Evolutionary conservation across 2,797 vertebrate genomes (phyloP), one percentile per base, ranked within the genome.

Genomic region (Odontamblyopus rebecca): DNA sequence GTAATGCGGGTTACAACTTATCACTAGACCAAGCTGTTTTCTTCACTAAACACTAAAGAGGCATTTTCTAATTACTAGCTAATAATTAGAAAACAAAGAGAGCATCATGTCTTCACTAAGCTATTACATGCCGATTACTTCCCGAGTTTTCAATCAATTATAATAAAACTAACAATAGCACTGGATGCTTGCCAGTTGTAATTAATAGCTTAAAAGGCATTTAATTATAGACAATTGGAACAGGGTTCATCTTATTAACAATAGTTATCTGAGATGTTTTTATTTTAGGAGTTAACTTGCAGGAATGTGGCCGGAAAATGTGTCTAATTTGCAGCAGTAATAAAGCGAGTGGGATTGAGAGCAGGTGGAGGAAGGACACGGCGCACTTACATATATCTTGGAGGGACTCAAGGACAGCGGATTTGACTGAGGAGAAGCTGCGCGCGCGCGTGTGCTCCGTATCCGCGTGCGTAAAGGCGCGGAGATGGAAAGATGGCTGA

Each of bases 1-100:
- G 32, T 56, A 35, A 82, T 44, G 69, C 23, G 11, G 68, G 69
- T 62, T 70, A 57, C 51, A 59, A 59, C 53, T 68, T 62, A 71
- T 53, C 74, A 54, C 53, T 63, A 67, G 67, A 8, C 72, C 73
- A 30, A 84, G 71, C 68, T 70, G 69, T 73, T 80, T 73, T n/a
- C 67, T 57, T 74, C 69, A 38, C 7, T 9, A 38, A 38, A 38
- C 35, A 41, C 79, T 35, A 72, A 67, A 76, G 50, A 61, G 0
- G 5, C 51, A 38, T 68, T 57, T 76, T 72, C 48, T 71, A 71
- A 75, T 81, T 30, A 38, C 67, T 38, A 70, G 73, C 75, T 82
- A 79, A 84, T 84, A 83, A 88, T 87, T 77, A 81, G 41, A 53
- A 11, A 48, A 69, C 77, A 77, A 78, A 85, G 67, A 77, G 32